These are phyloP conservation scores for Syritta pipiens DNA, from an alignment of 2,888 invertebrate genomes.

Conservation along the genomic window DNA sequence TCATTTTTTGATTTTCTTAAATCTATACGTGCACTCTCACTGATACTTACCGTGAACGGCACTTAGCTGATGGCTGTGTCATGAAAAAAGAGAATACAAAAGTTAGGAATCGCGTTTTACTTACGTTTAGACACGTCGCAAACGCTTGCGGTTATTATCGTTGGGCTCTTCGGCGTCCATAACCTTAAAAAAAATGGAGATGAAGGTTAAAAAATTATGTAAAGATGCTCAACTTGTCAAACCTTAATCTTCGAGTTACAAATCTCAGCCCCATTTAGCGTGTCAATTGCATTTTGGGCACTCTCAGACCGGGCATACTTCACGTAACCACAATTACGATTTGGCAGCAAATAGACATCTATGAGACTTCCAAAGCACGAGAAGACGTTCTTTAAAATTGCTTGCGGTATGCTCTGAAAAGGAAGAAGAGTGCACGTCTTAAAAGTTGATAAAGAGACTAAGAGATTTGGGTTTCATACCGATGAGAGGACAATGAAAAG, in stretches of 20 bases:
- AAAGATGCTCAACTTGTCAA: no score
- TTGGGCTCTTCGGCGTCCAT: slow-evolving; percentile 90
- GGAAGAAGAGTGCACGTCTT: neutral
- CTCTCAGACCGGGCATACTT: slow-evolving; percentile 88
- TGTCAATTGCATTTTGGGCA: slow-evolving; percentile 81
- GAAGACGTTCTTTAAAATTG: slow-evolving; percentile 91
- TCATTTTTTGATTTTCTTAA: neutral
- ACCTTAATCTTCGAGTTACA: slow-evolving; percentile 87
- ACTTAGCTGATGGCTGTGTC: slow-evolving; percentile 17
- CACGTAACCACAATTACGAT: slow-evolving; percentile 95
- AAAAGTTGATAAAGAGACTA: neutral
- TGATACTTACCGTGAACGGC: slow-evolving; percentile 49
- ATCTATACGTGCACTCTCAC: slow-evolving; percentile 19
- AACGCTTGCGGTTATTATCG: slow-evolving; percentile 77
- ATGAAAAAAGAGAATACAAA: slow-evolving; percentile 13
- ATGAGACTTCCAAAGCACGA: slow-evolving; percentile 94
- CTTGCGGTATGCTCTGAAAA: slow-evolving; percentile 85
- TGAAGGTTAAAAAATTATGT: neutral
- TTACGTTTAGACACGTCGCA: slow-evolving; percentile 76
- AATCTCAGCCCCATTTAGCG: slow-evolving; percentile 91
- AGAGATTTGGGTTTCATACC: slow-evolving; percentile 70
- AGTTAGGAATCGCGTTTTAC: slow-evolving; percentile 49
- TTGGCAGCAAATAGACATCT: slow-evolving; percentile 92
- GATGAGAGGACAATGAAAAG: slow-evolving; percentile 83
- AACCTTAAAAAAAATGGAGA: slow-evolving; percentile 82